A percentile compares a stretch with the other conserved stretches of the same genome.
Evolutionary conservation across 2,888 invertebrate species (phyloP).

Genomic region (Melanostoma scalare): DNA sequence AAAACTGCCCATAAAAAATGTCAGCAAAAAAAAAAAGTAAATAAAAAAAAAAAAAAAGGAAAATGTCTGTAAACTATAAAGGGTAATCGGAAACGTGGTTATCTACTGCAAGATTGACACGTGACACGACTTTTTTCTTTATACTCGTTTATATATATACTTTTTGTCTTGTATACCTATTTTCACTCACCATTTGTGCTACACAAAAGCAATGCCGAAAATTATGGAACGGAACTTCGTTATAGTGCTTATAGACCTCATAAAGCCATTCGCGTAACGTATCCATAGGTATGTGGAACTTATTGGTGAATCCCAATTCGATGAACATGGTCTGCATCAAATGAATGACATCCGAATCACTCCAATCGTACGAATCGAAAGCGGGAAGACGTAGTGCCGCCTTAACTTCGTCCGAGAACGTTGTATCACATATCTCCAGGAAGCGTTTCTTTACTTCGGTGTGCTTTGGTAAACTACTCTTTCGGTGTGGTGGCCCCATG

Average conservation of each 20-base stretch:
- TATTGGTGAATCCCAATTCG: slow-evolving; percentile 88
- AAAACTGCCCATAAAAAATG: slow-evolving; percentile 15
- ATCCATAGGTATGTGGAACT: slow-evolving; percentile 88
- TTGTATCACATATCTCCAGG: slow-evolving; percentile 82
- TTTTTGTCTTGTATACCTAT: neutral
- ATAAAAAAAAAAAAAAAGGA: too few species aligned
- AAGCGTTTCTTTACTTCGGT: slow-evolving; percentile 82
- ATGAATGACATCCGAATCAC: slow-evolving; percentile 90
- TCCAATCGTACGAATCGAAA: slow-evolving; percentile 92
- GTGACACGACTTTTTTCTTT: slow-evolving; percentile 36
- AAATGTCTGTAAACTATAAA: slow-evolving; percentile 1
- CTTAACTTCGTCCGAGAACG: slow-evolving; percentile 82
- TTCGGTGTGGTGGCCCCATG: slow-evolving; percentile 81
- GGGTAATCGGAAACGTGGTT: slow-evolving; percentile 21
- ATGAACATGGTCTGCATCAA: slow-evolving; percentile 92
- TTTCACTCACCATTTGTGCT: slow-evolving; percentile 89
- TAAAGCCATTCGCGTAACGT: slow-evolving; percentile 88
- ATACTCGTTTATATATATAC: neutral
- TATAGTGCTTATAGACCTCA: slow-evolving; percentile 91
- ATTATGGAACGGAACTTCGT: slow-evolving; percentile 94
- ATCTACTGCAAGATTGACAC: slow-evolving; percentile 29
- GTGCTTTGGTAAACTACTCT: slow-evolving; percentile 83
- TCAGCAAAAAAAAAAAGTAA: slow-evolving; percentile 8
- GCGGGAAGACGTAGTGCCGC: slow-evolving; percentile 82
- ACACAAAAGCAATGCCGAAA: slow-evolving; percentile 94